Evolutionary conservation across 2,797 vertebrate species (phyloP).

Genomic region (Margarornis squamiger): DNA sequence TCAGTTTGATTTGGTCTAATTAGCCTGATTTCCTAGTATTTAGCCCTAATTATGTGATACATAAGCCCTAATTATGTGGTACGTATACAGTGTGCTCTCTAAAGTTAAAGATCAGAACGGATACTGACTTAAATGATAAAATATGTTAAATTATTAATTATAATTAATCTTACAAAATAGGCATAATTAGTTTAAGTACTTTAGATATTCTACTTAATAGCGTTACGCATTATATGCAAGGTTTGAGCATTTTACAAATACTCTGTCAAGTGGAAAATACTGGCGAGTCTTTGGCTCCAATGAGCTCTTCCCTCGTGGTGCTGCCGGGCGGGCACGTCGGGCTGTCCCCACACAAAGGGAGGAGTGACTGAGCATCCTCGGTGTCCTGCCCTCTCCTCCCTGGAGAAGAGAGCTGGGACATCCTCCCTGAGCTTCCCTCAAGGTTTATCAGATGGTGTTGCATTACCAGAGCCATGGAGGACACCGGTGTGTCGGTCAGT

Average conservation of each 20-base stretch:
- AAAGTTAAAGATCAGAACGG: conserved; percentile 86
- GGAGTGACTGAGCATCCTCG: not conserved
- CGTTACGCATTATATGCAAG: conserved; percentile 71
- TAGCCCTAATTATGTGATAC: conserved; percentile 85
- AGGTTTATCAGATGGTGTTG: not conserved
- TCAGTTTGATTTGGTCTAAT: conserved; percentile 85
- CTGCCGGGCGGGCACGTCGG: not conserved
- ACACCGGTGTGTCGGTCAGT: too few species aligned
- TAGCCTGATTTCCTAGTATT: conserved; percentile 85
- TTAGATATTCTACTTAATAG: conserved; percentile 80
- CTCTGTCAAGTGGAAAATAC: not conserved
- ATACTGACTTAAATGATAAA: conserved; percentile 85
- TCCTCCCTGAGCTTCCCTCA: not conserved
- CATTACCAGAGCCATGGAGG: not conserved
- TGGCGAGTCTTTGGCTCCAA: not conserved
- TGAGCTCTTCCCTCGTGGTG: not conserved
- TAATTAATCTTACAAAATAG: conserved; percentile 85
- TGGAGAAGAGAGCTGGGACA: not conserved
- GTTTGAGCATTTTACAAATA: conserved; percentile 68
- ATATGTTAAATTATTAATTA: conserved; percentile 85
- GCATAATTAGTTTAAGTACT: conserved; percentile 83
- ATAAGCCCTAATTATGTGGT: conserved; percentile 83
- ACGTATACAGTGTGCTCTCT: conserved; percentile 80
- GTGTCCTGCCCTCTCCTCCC: not conserved
- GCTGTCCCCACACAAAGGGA: not conserved